A percentile compares a stretch with the other conserved stretches of the same genome.
These are phyloP conservation scores for Paratilapia polleni DNA, from an alignment of 2,113 vertebrate genomes.

Conservation along the genomic window DNA sequence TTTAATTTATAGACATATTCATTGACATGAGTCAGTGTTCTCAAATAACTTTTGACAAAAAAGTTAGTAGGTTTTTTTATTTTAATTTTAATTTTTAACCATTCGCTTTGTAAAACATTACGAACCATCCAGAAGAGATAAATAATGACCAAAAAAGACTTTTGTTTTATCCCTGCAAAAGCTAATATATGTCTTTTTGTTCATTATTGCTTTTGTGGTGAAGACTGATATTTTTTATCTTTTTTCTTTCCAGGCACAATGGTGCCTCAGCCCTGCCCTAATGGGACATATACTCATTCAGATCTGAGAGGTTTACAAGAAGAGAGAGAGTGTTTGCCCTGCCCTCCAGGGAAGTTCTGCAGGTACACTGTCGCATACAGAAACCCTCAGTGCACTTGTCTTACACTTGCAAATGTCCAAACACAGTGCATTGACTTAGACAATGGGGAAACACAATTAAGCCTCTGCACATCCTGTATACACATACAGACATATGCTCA, in stretches of 20 bases:
- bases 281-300: constrained; percentile 86
- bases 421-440: not conserved
- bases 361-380: constrained; percentile 26
- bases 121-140: not conserved
- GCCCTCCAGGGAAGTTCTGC: constrained; percentile 90
- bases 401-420: not conserved
- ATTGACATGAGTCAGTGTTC: not conserved
- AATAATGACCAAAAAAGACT: not conserved
- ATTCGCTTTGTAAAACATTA: not conserved
- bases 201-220: not conserved
- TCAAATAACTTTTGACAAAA: not conserved
- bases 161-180: not conserved
- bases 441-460: not conserved
- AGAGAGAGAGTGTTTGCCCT: constrained; percentile 85
- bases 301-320: constrained; percentile 81
- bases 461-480: not conserved
- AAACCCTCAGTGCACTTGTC: not conserved
- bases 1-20: not conserved
- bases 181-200: too few relatives aligned
- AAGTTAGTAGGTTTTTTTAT: not conserved
- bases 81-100: not conserved
- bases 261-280: constrained; percentile 84
- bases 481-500: not conserved
- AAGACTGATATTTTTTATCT: not conserved
- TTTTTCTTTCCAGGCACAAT: constrained; percentile 78